A percentile compares a stretch with the other conserved stretches of the same genome.
These are phyloP conservation scores for Strigamia maritima DNA, from an alignment of 2,888 invertebrate genomes.

Conservation along the genomic window DNA sequence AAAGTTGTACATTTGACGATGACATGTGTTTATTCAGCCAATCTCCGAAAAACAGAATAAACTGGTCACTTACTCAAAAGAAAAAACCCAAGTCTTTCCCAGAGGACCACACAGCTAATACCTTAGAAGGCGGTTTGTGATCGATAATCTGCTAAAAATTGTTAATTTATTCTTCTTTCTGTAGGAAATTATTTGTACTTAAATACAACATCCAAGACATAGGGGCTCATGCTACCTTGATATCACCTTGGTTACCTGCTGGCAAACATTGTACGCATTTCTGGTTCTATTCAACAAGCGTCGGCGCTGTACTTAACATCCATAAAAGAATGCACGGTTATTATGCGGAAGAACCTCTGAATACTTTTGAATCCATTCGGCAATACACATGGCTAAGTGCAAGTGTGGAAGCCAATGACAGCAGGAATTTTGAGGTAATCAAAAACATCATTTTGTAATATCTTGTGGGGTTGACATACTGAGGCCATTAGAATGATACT, in stretches of 20 bases:
- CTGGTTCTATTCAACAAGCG: not conserved
- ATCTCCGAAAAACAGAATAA: not conserved
- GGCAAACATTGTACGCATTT: not conserved
- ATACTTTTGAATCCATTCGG: not conserved
- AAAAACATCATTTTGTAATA: no score
- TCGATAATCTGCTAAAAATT: not conserved
- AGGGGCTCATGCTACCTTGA: not conserved
- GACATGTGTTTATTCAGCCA: not conserved
- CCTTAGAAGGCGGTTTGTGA: not conserved
- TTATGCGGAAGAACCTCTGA: not conserved
- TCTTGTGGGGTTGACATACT: no score
- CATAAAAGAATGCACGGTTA: not conserved
- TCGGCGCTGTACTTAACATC: not conserved
- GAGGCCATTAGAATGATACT: no score
- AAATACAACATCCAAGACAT: not conserved
- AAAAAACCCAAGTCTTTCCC: not conserved
- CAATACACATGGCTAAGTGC: not conserved
- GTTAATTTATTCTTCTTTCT: not conserved
- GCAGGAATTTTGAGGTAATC: not conserved
- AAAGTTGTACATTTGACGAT: not conserved
- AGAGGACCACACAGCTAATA: not conserved
- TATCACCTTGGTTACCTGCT: not conserved
- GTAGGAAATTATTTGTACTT: not conserved
- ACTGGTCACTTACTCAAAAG: not conserved
- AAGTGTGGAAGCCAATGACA: not conserved